phyloP scores from a whole-genome alignment of 2,797 vertebrate species.

The Yasuhikotakia modesta region DNA sequence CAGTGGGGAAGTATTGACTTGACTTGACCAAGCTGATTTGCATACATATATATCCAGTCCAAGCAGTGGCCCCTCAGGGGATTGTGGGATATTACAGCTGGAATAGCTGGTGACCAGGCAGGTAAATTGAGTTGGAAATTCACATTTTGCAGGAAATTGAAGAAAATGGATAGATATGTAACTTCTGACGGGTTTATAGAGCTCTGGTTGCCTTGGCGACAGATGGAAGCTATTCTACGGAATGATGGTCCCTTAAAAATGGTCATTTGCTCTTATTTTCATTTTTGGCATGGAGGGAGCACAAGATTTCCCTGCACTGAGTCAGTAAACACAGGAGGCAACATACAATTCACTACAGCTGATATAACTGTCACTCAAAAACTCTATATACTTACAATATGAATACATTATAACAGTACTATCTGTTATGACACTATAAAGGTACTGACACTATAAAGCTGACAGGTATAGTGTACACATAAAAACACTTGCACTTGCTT shows the following conservation, averaged over 20 bases:
- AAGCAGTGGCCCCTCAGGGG: constrained; percentile 29
- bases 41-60: constrained; percentile 48
- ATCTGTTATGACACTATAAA: constrained; percentile 1
- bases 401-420: background rate
- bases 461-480: background rate
- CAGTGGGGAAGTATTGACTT: constrained; percentile 46
- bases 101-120: constrained; percentile 45
- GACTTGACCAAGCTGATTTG: constrained; percentile 54
- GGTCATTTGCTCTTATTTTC: constrained; percentile 5
- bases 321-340: constrained; percentile 11
- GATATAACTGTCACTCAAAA: constrained; percentile 3
- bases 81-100: constrained; percentile 41
- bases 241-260: background rate
- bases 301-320: constrained; percentile 4
- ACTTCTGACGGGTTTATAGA: constrained; percentile 44
- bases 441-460: background rate
- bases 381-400: constrained; percentile 1
- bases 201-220: constrained; percentile 26
- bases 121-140: constrained; percentile 51
- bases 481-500: background rate
- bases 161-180: constrained; percentile 43
- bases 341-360: background rate
- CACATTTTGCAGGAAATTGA: constrained; percentile 46
- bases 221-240: constrained; percentile 35
- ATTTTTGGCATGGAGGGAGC: background rate